These are phyloP conservation scores for Orthonevra nobilis DNA, from an alignment of 2,888 invertebrate species.

Conservation along the genomic window DNA sequence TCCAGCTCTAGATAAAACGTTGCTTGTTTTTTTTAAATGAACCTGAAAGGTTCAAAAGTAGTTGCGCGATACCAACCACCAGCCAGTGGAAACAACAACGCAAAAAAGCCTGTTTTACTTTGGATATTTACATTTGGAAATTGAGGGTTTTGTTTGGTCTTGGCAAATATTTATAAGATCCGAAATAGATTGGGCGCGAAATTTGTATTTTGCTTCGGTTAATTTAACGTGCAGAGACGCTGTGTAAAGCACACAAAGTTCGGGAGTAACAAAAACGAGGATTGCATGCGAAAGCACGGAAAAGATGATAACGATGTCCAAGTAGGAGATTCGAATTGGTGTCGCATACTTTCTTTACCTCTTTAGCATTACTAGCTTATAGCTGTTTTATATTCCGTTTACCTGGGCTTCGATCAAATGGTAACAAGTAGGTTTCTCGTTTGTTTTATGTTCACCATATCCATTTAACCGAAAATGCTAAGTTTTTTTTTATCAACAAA, in stretches of 20 bases:
- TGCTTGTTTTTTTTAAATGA: slow-evolving; percentile 32
- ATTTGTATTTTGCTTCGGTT: not conserved
- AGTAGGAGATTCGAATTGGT: slow-evolving; percentile 32
- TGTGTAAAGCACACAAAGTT: too few species aligned
- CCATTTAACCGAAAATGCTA: too few species aligned
- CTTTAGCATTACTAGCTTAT: too few species aligned
- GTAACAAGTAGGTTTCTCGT: too few species aligned
- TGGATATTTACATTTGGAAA: slow-evolving; percentile 37
- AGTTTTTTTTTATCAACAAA: too few species aligned
- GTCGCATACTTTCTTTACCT: slow-evolving; percentile 38
- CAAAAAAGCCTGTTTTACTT: slow-evolving; percentile 13
- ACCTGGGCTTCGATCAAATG: too few species aligned
- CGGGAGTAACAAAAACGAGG: not conserved
- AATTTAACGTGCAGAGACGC: too few species aligned
- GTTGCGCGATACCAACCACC: slow-evolving; percentile 12
- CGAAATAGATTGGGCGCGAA: slow-evolving; percentile 41
- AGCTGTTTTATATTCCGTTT: too few species aligned
- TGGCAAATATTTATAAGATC: slow-evolving; percentile 45
- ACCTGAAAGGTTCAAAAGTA: slow-evolving; percentile 24
- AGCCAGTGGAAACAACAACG: slow-evolving; percentile 3
- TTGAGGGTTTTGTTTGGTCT: slow-evolving; percentile 36
- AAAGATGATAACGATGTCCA: slow-evolving; percentile 17
- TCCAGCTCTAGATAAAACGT: slow-evolving; percentile 6
- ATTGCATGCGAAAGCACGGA: slow-evolving; percentile 22
- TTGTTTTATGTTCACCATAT: too few species aligned